Evolutionary conservation across 92 coral and sea anemone genomes (phyloP).

Genomic region (Porites evermanni): DNA sequence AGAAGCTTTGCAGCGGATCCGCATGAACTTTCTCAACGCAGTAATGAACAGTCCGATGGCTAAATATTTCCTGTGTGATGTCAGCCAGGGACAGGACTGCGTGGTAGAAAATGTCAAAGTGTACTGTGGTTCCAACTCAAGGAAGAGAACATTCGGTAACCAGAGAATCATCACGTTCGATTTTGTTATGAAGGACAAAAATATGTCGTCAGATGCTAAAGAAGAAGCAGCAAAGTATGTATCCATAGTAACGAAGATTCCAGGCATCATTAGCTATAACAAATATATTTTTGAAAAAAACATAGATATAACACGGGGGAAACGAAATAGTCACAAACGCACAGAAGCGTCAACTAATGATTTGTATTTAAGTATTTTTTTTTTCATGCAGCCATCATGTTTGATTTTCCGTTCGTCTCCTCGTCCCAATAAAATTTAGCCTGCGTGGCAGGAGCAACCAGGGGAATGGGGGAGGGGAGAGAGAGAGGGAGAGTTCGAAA

Average conservation of each 20-base stretch:
- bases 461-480: too few species aligned
- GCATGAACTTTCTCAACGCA: constrained; percentile 76
- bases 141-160: constrained; percentile 36
- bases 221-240: constrained; percentile 68
- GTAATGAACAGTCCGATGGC: constrained; percentile 84
- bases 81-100: constrained; percentile 80
- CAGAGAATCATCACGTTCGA: constrained; percentile 87
- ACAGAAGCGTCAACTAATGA: too few species aligned
- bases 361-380: too few species aligned
- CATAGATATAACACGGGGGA: too few species aligned
- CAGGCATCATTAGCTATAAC: not conserved
- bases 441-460: too few species aligned
- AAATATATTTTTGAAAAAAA: too few species aligned
- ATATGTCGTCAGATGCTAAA: constrained; percentile 63
- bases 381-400: too few species aligned
- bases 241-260: too few species aligned
- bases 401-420: too few species aligned
- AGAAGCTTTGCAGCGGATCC: constrained; percentile 73
- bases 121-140: constrained; percentile 68
- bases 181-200: constrained; percentile 77
- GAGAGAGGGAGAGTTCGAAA: too few species aligned
- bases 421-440: too few species aligned
- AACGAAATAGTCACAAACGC: too few species aligned
- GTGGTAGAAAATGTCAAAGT: constrained; percentile 87
- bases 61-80: constrained; percentile 68